These are phyloP conservation scores for Pogonomyrmex barbatus DNA, from an alignment of 1,140 invertebrate genomes.

Conservation along the genomic window DNA sequence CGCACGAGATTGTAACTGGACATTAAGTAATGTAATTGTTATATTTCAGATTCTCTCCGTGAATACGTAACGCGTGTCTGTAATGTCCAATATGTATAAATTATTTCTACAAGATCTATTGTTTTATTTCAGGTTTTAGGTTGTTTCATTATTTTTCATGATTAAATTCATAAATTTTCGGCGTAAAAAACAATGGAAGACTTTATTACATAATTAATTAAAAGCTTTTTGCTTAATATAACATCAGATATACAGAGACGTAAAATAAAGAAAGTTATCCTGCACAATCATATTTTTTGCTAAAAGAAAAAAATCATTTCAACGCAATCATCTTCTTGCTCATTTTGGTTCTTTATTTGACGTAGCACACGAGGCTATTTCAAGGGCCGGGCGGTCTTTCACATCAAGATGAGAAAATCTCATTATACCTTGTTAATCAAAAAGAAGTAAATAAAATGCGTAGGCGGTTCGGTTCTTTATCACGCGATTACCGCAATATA, in stretches of 20 bases:
- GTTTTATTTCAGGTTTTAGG: background rate
- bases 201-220: background rate
- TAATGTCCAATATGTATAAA: too few species aligned
- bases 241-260: background rate
- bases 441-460: slow-evolving; percentile 41
- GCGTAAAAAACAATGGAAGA: background rate
- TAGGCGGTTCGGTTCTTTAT: background rate
- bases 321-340: slow-evolving; percentile 13
- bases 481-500: background rate
- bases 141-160: background rate
- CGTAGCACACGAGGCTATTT: slow-evolving; percentile 48
- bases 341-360: slow-evolving; percentile 34
- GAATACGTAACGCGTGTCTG: too few species aligned
- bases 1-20: too few species aligned
- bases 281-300: slow-evolving; percentile 48
- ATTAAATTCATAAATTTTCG: too few species aligned
- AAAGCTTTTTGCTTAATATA: background rate
- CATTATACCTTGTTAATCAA: slow-evolving; percentile 60
- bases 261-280: slow-evolving; percentile 40
- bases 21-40: too few species aligned
- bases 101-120: background rate
- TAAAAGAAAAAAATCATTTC: slow-evolving; percentile 59
- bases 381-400: slow-evolving; percentile 39
- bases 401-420: slow-evolving; percentile 52
- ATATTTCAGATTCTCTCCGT: too few species aligned